A percentile compares a stretch with the other conserved stretches of the same genome.
These are phyloP conservation scores for Syngnathus typhle DNA, from an alignment of 2,113 vertebrate genomes.

Conservation along the genomic window DNA sequence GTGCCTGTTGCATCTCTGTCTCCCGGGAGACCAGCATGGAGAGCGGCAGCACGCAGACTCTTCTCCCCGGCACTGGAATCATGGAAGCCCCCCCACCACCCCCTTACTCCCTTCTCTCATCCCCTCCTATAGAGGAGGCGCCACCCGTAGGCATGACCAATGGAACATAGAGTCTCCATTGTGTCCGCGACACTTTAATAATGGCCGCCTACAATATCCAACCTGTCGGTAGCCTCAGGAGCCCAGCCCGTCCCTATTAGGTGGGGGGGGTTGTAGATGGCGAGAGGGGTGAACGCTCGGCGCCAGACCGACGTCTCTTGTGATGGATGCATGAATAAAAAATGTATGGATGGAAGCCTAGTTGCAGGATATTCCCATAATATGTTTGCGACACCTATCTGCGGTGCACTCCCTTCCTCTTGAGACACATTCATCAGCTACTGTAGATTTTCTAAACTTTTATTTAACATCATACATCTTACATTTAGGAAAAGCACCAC, in stretches of 20 bases:
- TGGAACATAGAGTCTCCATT: conserved; percentile 97
- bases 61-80: conserved; percentile 71
- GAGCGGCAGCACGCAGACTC: conserved; percentile 90
- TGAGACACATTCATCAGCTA: not conserved
- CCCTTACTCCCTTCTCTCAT: conserved; percentile 19
- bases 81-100: conserved; percentile 77
- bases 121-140: conserved; percentile 69
- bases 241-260: conserved; percentile 64
- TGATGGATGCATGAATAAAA: conserved; percentile 71
- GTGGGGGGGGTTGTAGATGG: conserved; percentile 56
- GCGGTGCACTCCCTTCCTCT: not conserved
- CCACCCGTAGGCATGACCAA: conserved; percentile 91
- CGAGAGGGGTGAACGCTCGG: conserved; percentile 68
- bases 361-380: not conserved
- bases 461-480: not conserved
- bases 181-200: conserved; percentile 95
- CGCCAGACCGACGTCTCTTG: conserved; percentile 68
- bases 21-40: conserved; percentile 83
- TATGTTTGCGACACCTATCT: not conserved
- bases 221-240: conserved; percentile 98
- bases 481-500: too few relatives aligned
- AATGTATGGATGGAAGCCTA: not conserved
- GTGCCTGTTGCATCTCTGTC: conserved; percentile 68
- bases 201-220: conserved; percentile 97
- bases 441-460: not conserved